Base-by-base conservation (phyloP, 2,113 vertebrate genomes). In the Ailurus styani region DNA sequence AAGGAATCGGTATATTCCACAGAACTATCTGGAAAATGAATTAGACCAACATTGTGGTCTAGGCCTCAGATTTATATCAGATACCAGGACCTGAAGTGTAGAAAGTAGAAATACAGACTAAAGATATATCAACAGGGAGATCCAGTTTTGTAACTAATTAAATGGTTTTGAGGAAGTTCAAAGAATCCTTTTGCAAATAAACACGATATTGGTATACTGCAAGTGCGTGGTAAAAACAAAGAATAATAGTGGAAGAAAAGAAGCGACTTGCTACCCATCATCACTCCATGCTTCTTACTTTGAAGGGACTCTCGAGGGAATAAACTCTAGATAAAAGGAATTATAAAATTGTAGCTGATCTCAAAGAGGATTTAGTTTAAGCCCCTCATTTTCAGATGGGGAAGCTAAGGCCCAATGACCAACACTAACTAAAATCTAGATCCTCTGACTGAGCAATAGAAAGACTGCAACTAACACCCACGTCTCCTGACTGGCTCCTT, bases 91-190 rank as follows among this genome's bases (percentile, higher is more conserved):
- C 84, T 60, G 42, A 97, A 34, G 23, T 17, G 75, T 2, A 73
- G 25, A 91, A n/a, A 42, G 5, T 23, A 23, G 64, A 90, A 91
- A 87, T 79, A 68, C 17, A 73, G 75, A 79, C 79, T 87, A 47
- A 55, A 86, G 37, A 94, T 31, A 23, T 82, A 89, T 37, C 93
- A 66, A 68, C 54, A 84, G 37, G 52, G 45, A 93, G 18, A 86
- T 57, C 17, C 73, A 88, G 47, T 87, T 84, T 85, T 54, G 18
- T 91, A 62, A 55, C 89, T 91, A 87, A 96, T 94, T 57, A 91
- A 90, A 73, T 37, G 54, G 50, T 60, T 72, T 42, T 95, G 62
- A 83, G 64, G 42, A 91, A 86, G 42, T 79, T 68, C 83, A 79
- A n/a, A 90, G 91, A 86, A 47, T 70, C 23, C 23, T 90, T 82